Evolutionary conservation across 2,113 vertebrate species (phyloP).

Genomic region (Centropus bengalensis): DNA sequence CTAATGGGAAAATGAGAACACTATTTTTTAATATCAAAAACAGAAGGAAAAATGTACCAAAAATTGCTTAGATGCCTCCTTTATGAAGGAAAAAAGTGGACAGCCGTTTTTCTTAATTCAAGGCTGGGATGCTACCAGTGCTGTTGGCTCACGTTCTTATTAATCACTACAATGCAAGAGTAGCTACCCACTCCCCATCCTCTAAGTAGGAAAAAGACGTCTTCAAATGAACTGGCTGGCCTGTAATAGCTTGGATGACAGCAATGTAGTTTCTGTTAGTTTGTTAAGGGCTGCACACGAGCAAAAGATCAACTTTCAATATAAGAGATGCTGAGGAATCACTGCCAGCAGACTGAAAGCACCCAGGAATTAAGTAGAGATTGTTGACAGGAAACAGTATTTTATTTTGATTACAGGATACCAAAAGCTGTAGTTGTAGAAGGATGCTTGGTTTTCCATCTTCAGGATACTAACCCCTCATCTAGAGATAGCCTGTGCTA

Average conservation of each 20-base stretch:
- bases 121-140: not conserved
- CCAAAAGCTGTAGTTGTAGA: not conserved
- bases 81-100: not conserved
- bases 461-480: not conserved
- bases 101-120: not conserved
- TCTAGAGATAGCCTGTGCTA: not conserved
- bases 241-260: not conserved
- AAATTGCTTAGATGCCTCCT: not conserved
- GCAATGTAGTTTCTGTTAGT: not conserved
- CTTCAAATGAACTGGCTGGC: not conserved
- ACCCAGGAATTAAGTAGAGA: not conserved
- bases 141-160: not conserved
- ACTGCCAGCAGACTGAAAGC: not conserved
- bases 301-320: not conserved
- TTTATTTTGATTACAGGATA: not conserved
- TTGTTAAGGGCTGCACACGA: not conserved
- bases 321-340: fast-evolving
- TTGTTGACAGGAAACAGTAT: not conserved
- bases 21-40: not conserved
- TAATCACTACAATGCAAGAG: not conserved
- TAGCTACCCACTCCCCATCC: not conserved
- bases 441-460: not conserved
- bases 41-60: not conserved
- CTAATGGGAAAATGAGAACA: not conserved
- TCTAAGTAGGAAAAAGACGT: not conserved